phyloP scores from a whole-genome alignment of 2,888 invertebrate species.

The Brenthis ino region DNA sequence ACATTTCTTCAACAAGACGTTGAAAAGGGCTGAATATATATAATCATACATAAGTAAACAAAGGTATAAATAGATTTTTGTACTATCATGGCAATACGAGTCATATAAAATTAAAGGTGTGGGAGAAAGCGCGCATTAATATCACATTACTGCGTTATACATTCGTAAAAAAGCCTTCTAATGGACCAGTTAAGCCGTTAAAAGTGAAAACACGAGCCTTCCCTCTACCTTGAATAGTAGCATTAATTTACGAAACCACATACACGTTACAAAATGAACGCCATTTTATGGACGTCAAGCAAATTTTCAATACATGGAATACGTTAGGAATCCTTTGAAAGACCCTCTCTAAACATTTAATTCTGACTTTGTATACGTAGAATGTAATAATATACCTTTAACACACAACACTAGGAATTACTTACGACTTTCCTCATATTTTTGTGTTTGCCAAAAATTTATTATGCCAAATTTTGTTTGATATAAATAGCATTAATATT shows the following conservation, averaged over 20 bases:
- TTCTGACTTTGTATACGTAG: neutral
- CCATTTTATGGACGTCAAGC: slow-evolving; percentile 12
- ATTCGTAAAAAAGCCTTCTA: slow-evolving; percentile 3
- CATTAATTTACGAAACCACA: slow-evolving; percentile 30
- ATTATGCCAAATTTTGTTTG: too few relatives aligned
- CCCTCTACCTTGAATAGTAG: slow-evolving; percentile 14
- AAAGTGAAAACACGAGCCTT: slow-evolving; percentile 14
- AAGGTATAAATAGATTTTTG: too few relatives aligned
- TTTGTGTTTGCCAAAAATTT: too few relatives aligned
- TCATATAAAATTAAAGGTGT: slow-evolving; percentile 2
- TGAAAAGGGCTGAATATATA: too few relatives aligned
- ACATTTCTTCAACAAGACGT: too few relatives aligned
- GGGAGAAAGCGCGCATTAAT: slow-evolving; percentile 3
- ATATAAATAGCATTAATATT: too few relatives aligned
- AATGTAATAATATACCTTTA: too few relatives aligned
- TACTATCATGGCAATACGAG: neutral
- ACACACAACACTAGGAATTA: too few relatives aligned
- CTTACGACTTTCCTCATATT: too few relatives aligned
- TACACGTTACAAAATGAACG: slow-evolving; percentile 33
- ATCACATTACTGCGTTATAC: slow-evolving; percentile 15
- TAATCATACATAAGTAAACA: too few relatives aligned
- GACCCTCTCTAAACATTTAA: neutral
- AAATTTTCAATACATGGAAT: slow-evolving; percentile 13
- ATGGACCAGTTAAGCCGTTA: slow-evolving; percentile 17
- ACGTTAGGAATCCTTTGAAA: neutral